A percentile compares a stretch with the other conserved stretches of the same genome.
These are phyloP conservation scores for Phyllostomus discolor DNA, from an alignment of 2,113 vertebrate species.

Conservation along the genomic window DNA sequence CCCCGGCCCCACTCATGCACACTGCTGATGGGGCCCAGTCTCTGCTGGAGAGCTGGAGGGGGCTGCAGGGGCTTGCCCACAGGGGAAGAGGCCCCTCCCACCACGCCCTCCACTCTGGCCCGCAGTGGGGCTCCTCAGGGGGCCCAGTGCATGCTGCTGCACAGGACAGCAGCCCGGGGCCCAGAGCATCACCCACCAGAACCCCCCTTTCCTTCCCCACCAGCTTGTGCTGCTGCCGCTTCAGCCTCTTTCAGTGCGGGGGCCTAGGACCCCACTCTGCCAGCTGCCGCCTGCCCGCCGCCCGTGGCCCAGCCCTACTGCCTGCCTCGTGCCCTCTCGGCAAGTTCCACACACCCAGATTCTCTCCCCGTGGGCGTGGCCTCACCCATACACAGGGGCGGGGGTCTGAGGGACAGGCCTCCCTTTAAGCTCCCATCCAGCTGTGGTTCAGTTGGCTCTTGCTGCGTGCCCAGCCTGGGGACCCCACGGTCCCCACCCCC, in stretches of 20 bases:
- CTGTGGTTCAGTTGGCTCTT: not conserved
- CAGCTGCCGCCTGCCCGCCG: not conserved
- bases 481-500: not conserved
- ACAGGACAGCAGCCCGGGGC: fast-evolving
- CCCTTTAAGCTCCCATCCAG: fast-evolving
- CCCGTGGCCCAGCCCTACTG: too few relatives aligned
- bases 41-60: not conserved
- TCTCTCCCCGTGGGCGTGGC: not conserved
- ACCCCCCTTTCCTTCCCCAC: fast-evolving
- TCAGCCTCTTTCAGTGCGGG: too few relatives aligned
- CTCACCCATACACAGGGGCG: fast-evolving
- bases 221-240: not conserved
- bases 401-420: not conserved
- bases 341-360: fast-evolving
- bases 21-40: not conserved
- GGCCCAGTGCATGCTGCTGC: not conserved
- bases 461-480: fast-evolving
- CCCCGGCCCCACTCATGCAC: not conserved
- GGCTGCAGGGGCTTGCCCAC: fast-evolving
- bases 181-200: not conserved
- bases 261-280: not conserved
- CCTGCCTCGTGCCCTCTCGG: not conserved
- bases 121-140: fast-evolving
- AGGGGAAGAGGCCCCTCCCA: not conserved
- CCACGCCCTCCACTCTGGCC: not conserved